These are phyloP conservation scores for Diabrotica balteata DNA, from an alignment of 2,888 invertebrate species.

Conservation along the genomic window DNA sequence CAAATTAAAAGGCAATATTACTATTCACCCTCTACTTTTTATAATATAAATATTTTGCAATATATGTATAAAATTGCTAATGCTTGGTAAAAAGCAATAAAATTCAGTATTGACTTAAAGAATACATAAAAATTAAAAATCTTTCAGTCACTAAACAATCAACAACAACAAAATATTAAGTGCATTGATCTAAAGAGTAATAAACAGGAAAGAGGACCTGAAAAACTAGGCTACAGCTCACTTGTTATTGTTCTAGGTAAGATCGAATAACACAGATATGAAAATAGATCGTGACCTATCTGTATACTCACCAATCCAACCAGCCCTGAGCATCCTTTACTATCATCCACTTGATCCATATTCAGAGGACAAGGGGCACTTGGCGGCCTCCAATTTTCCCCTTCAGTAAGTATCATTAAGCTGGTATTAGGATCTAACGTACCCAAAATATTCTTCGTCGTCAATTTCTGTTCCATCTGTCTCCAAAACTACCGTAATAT, in stretches of 20 bases:
- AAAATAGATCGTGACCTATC: not conserved
- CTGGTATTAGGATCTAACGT: conserved; percentile 88
- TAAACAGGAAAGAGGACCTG: too few relatives aligned
- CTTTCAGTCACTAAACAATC: too few relatives aligned
- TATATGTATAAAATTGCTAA: too few relatives aligned
- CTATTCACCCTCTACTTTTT: too few relatives aligned
- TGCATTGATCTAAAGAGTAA: too few relatives aligned
- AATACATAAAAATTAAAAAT: too few relatives aligned
- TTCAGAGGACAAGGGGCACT: conserved; percentile 71
- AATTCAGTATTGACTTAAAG: too few relatives aligned
- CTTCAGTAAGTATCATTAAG: conserved; percentile 78
- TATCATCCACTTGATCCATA: conserved; percentile 44
- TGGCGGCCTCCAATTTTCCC: conserved; percentile 76
- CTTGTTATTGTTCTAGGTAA: not conserved
- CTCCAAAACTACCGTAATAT: conserved; percentile 84
- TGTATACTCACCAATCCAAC: conserved; percentile 68
- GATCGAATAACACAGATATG: too few relatives aligned
- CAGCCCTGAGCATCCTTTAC: conserved; percentile 66
- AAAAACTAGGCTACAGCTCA: not conserved
- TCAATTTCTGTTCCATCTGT: conserved; percentile 95
- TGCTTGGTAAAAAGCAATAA: too few relatives aligned
- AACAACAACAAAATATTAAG: too few relatives aligned
- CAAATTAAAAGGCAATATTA: too few relatives aligned
- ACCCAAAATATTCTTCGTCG: conserved; percentile 92
- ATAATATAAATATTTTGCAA: too few relatives aligned